Percentiles rank a stretch among this genome's conserved stretches.
Evolutionary conservation across 2,797 vertebrate species (phyloP).

Genomic region (Notamacropus eugenii): DNA sequence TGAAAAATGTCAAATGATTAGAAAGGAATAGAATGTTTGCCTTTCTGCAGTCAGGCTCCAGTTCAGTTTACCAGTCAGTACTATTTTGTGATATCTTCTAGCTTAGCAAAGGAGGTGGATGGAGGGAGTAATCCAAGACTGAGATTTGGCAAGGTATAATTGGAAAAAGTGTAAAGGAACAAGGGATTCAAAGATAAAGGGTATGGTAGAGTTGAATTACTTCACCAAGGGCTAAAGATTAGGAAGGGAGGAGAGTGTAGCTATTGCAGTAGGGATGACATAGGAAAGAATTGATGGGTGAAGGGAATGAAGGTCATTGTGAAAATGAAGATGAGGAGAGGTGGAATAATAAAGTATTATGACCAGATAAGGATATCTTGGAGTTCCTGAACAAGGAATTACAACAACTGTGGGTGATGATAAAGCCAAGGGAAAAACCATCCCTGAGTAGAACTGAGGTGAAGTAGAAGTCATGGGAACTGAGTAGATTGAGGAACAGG

Average conservation of each 20-base stretch:
- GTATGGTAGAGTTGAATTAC: neutral
- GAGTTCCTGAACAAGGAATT: neutral
- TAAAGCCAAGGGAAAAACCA: neutral
- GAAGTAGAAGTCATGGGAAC: neutral
- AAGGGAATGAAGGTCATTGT: neutral
- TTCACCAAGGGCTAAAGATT: neutral
- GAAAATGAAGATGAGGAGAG: neutral
- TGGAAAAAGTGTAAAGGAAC: neutral
- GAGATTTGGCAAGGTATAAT: neutral
- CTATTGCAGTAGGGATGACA: neutral
- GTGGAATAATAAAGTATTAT: neutral
- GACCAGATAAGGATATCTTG: neutral
- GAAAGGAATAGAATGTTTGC: too few relatives aligned
- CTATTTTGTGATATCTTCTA: neutral
- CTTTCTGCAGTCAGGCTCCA: too few relatives aligned
- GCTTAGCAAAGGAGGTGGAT: neutral
- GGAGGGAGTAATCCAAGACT: neutral
- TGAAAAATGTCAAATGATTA: neutral
- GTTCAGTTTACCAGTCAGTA: neutral
- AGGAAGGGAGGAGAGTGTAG: neutral
- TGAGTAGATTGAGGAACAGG: too few relatives aligned
- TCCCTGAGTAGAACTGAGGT: neutral
- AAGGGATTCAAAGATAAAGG: neutral
- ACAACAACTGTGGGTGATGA: neutral
- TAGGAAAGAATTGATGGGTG: neutral